These are phyloP conservation scores for Spongilla lacustris DNA, from an alignment of 37 sponge, comb jelly and placozoan species.

Conservation along the genomic window DNA sequence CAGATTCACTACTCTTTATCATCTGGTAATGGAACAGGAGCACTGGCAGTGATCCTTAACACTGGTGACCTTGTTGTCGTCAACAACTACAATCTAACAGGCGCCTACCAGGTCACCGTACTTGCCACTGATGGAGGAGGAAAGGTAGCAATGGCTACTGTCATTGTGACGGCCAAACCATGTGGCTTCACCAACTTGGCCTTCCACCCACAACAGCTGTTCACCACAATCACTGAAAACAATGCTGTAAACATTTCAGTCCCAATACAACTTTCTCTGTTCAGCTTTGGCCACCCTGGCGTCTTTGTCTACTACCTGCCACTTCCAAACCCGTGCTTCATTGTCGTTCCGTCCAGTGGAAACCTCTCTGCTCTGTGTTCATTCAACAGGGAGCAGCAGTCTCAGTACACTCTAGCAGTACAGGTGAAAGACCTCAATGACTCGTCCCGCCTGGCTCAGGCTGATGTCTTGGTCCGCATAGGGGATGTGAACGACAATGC, in stretches of 20 bases:
- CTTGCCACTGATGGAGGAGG: slow-evolving; percentile 69
- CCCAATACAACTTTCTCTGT: neutral
- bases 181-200: slow-evolving; percentile 44
- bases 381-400: slow-evolving; percentile 53
- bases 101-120: slow-evolving; percentile 37
- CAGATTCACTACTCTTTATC: slow-evolving; percentile 23
- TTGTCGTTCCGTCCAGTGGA: slow-evolving; percentile 28
- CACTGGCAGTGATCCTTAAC: slow-evolving; percentile 26
- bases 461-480: slow-evolving; percentile 33
- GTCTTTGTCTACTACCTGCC: slow-evolving; percentile 24
- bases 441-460: slow-evolving; percentile 31
- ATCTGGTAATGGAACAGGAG: slow-evolving; percentile 29
- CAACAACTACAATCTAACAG: slow-evolving; percentile 31
- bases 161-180: slow-evolving; percentile 28
- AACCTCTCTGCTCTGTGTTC: neutral
- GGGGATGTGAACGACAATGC: slow-evolving; percentile 69
- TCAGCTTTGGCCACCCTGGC: slow-evolving; percentile 24
- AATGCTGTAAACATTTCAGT: slow-evolving; percentile 41
- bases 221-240: neutral
- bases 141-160: neutral
- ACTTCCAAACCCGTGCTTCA: slow-evolving; percentile 14
- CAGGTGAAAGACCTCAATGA: slow-evolving; percentile 46
- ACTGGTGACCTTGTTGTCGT: slow-evolving; percentile 64
- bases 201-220: slow-evolving; percentile 13
- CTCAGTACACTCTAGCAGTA: slow-evolving; percentile 29